These are phyloP conservation scores for Buphagus erythrorhynchus DNA, from an alignment of 2,797 vertebrate genomes.

Conservation along the genomic window DNA sequence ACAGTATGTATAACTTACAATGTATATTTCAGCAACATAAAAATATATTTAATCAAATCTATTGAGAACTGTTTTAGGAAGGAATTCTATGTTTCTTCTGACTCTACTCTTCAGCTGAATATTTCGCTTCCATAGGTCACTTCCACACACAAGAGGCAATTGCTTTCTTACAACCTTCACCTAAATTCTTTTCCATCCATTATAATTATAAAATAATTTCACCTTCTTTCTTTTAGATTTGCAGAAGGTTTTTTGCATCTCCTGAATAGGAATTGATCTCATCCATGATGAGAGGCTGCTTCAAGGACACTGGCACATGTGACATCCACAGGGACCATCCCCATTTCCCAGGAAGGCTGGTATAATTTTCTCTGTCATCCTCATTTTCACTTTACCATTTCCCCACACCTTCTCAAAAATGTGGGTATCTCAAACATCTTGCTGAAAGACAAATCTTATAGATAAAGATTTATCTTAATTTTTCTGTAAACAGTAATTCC, in stretches of 20 bases:
- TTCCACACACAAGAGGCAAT: background rate
- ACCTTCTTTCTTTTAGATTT: constrained; percentile 29
- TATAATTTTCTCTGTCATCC: background rate
- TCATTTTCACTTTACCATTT: background rate
- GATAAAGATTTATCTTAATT: background rate
- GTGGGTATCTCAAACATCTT: background rate
- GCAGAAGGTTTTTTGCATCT: constrained; percentile 20
- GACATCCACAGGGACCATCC: background rate
- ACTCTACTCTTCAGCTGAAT: background rate
- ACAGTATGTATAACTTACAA: background rate
- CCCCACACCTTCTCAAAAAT: background rate
- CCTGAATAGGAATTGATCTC: background rate
- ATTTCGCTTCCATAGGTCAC: background rate
- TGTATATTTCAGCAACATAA: background rate
- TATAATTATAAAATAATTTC: background rate
- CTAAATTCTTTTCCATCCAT: background rate
- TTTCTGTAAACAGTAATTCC: background rate
- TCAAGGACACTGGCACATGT: background rate
- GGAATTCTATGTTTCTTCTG: background rate
- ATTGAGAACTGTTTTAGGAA: background rate
- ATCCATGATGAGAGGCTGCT: constrained; percentile 18
- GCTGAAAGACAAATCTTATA: background rate
- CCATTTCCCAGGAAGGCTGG: background rate
- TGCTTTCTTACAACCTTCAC: background rate
- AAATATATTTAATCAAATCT: background rate